These are phyloP conservation scores for Drosophila burlai DNA, from an alignment of 1,140 invertebrate species.

Conservation along the genomic window DNA sequence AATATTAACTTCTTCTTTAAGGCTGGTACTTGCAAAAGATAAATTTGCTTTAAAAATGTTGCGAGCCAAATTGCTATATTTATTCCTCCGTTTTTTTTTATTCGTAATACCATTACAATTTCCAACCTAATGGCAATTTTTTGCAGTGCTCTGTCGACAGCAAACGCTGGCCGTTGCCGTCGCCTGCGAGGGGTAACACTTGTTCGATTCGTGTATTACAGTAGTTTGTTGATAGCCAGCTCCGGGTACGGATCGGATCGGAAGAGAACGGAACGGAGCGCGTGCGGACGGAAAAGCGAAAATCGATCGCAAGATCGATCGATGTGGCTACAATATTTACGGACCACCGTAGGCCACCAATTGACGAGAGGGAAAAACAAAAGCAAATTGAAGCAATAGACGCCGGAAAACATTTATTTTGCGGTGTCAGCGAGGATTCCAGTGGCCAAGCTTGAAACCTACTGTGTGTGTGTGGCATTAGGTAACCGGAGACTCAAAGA, in stretches of 20 bases:
- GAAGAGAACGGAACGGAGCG: slow-evolving; percentile 4
- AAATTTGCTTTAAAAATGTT: too few relatives aligned
- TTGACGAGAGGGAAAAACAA: slow-evolving; percentile 17
- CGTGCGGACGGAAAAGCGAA: slow-evolving; percentile 15
- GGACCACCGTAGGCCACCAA: slow-evolving; percentile 36
- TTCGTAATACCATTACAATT: neutral
- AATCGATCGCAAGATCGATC: slow-evolving; percentile 62
- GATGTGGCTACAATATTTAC: slow-evolving; percentile 57
- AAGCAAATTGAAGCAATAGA: slow-evolving; percentile 32
- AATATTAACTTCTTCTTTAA: too few relatives aligned
- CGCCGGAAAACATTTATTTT: slow-evolving; percentile 21
- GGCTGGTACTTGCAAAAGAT: too few relatives aligned
- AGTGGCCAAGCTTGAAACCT: slow-evolving; percentile 13
- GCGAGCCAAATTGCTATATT: too few relatives aligned
- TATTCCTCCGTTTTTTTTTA: too few relatives aligned
- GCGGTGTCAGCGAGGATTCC: slow-evolving; percentile 24
- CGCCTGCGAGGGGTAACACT: slow-evolving; percentile 69
- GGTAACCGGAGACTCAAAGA: slow-evolving; percentile 57
- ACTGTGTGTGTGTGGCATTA: slow-evolving; percentile 57
- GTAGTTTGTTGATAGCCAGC: slow-evolving; percentile 81
- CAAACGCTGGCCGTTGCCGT: slow-evolving; percentile 24
- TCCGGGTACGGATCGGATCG: slow-evolving; percentile 54
- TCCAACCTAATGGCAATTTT: neutral
- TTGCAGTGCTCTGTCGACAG: slow-evolving; percentile 15
- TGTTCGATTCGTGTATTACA: slow-evolving; percentile 82